Evolutionary conservation across 53 echinoderm and acorn worm genomes (phyloP).

Genomic region (Temnopleurus reevesii): DNA sequence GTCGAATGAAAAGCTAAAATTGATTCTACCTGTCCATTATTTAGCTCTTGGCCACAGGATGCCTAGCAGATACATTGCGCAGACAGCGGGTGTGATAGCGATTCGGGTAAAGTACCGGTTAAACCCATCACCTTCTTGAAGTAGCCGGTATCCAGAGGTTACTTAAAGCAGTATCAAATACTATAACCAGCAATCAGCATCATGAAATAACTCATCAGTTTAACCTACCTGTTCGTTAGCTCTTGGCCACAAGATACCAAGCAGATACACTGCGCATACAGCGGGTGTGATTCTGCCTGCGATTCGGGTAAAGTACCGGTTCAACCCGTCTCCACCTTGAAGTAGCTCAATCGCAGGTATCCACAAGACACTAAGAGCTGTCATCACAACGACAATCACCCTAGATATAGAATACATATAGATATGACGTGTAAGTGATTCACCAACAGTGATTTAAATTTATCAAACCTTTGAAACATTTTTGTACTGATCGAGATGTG

Average conservation of each 20-base stretch:
- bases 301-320: constrained; percentile 95
- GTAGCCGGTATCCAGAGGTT: constrained; percentile 95
- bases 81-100: constrained; percentile 91
- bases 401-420: constrained; percentile 54
- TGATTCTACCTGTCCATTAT: constrained; percentile 98
- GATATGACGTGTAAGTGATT: too few species aligned
- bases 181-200: too few species aligned
- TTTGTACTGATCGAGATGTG: too few species aligned
- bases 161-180: constrained; percentile 84
- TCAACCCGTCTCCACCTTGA: constrained; percentile 89
- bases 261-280: constrained; percentile 94
- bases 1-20: too few species aligned
- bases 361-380: constrained; percentile 90
- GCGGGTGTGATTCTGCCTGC: constrained; percentile 92
- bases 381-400: constrained; percentile 90
- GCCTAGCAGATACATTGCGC: constrained; percentile 92
- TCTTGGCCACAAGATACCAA: constrained; percentile 89
- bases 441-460: too few species aligned
- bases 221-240: constrained; percentile 97
- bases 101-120: constrained; percentile 95
- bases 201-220: too few species aligned
- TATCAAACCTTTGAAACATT: too few species aligned
- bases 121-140: constrained; percentile 88
- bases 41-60: constrained; percentile 90
- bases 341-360: constrained; percentile 96